Base-by-base conservation (phyloP, 2,888 invertebrate genomes). In the Balanococcus diminutus region DNA sequence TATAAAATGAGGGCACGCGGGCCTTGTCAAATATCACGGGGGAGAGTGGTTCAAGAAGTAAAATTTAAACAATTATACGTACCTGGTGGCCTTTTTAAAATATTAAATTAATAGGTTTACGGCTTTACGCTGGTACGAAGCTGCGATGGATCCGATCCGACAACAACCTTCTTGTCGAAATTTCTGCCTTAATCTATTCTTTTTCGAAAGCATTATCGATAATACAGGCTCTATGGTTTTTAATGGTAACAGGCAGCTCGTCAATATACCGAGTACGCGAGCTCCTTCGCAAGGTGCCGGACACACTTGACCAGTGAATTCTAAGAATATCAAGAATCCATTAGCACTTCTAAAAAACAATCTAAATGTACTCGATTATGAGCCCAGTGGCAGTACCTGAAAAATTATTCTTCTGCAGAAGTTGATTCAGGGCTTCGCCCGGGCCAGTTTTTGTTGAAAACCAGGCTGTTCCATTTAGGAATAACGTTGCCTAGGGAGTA, bases 241-340 rank as follows among this genome's bases (percentile, higher is more conserved):
- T 99, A 90, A 99, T 99, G 87, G 99, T 99, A 31, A 99, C 99
- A 14, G 99, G 93, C 2, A 98, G 98, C 89, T 97, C 96, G 25
- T 96, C 97, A 89, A 99, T n/a, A n/a, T 99, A 22, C 94, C 98
- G 88, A 99, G 91, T 86, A 98, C 98, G 90, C 99, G 99, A 2
- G 99, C 97, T 82, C 97, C 99, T 91, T 99, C 99, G 90, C 99
- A 99, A 9, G 99, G 99, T 11, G 99, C 99, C 1, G 98, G 96
- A 88, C 96, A 96, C 22, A 96, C 96, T 88, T 99, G 92, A 0
- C 98, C 98, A 36, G 97, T 97, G 90, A 97, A 97, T 90, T 97
- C 97, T 92, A 67, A 25, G n/a, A n/a, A 61, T 25, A 61, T 28
- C 1, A 28, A 31, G 32, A 22, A 2, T 46, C 8, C 1, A 61